A percentile compares a stretch with the other conserved stretches of the same genome.
Evolutionary conservation across 2,113 vertebrate genomes (phyloP).

Genomic region (Nycticebus coucang): DNA sequence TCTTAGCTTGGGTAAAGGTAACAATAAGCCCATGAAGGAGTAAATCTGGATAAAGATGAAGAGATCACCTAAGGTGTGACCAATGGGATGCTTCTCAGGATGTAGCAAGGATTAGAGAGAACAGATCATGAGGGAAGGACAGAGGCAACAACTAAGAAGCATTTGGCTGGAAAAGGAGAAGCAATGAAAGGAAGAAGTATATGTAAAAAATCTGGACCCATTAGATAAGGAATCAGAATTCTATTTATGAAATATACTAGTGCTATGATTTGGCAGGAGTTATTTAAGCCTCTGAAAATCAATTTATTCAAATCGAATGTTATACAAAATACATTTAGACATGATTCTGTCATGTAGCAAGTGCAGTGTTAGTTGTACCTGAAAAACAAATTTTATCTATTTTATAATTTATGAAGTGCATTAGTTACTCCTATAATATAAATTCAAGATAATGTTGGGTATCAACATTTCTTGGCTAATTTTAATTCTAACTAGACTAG

Average conservation of each 20-base stretch:
- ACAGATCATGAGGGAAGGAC: background rate
- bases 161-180: background rate
- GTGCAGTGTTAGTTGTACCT: background rate
- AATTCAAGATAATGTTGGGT: background rate
- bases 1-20: background rate
- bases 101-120: background rate
- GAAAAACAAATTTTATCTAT: background rate
- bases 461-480: background rate
- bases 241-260: background rate
- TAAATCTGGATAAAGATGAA: background rate
- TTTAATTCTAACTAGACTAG: background rate
- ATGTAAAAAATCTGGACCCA: background rate
- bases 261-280: background rate
- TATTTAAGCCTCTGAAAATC: background rate
- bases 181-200: background rate
- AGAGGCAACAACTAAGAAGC: background rate
- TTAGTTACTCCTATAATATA: constrained; percentile 6
- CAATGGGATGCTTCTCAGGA: background rate
- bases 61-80: background rate
- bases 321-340: background rate
- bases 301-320: background rate
- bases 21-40: background rate
- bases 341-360: background rate
- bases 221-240: background rate
- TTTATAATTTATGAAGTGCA: background rate